Percentiles rank a stretch among this genome's conserved stretches.
These are phyloP conservation scores for Agrochola circellaris DNA, from an alignment of 2,888 invertebrate genomes.

Conservation along the genomic window DNA sequence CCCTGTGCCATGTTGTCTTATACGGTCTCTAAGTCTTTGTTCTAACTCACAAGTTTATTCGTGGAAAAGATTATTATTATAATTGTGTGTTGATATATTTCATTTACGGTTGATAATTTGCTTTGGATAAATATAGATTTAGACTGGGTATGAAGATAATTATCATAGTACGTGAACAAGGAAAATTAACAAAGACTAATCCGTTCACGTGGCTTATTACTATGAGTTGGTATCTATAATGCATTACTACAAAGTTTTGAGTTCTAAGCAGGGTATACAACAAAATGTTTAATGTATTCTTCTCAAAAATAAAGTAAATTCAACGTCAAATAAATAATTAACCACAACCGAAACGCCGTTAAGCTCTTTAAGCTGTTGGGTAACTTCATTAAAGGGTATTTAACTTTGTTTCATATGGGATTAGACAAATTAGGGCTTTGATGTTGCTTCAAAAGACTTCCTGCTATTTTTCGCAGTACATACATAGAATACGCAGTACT, in stretches of 20 bases:
- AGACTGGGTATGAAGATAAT: not conserved
- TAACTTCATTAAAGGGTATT: constrained; percentile 74
- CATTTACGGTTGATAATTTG: constrained; percentile 9
- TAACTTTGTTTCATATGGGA: constrained; percentile 75
- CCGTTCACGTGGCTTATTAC: not conserved
- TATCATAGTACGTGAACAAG: not conserved
- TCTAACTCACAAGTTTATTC: constrained; percentile 17
- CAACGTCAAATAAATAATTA: constrained; percentile 65
- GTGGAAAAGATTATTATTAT: constrained; percentile 16
- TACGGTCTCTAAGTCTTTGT: constrained; percentile 37
- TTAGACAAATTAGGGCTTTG: constrained; percentile 72
- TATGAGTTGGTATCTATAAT: no score
- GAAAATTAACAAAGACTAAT: not conserved
- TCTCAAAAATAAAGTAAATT: constrained; percentile 30
- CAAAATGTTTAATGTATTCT: not conserved
- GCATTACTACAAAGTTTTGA: not conserved
- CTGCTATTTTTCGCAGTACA: constrained; percentile 18
- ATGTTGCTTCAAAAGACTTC: constrained; percentile 39
- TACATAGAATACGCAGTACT: not conserved
- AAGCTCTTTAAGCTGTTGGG: constrained; percentile 76
- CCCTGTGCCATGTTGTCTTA: constrained; percentile 13
- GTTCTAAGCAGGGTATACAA: not conserved
- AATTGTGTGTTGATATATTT: constrained; percentile 12
- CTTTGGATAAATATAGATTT: not conserved
- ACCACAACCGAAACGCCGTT: constrained; percentile 69